Percentiles rank a stretch among this genome's conserved stretches.
These are phyloP conservation scores for Idaea straminata DNA, from an alignment of 2,888 invertebrate species.

Conservation along the genomic window DNA sequence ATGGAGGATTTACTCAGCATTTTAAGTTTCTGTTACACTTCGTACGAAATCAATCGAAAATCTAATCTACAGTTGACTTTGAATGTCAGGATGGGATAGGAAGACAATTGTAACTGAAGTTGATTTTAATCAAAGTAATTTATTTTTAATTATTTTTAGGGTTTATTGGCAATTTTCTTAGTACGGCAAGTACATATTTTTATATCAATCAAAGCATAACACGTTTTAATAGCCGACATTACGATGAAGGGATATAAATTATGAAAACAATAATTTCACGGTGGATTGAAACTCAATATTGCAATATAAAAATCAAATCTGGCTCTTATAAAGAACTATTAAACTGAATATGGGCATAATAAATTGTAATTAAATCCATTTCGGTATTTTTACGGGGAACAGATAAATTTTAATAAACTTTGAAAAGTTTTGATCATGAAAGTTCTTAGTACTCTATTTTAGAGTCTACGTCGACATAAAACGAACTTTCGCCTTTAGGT, in stretches of 20 bases:
- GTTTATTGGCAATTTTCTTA: neutral
- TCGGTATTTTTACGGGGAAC: neutral
- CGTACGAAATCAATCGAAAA: too few relatives aligned
- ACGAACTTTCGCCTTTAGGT: too few relatives aligned
- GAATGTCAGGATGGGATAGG: too few relatives aligned
- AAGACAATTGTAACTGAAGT: too few relatives aligned
- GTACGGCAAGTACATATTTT: neutral
- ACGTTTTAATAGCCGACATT: neutral
- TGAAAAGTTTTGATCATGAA: neutral
- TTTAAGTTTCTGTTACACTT: too few relatives aligned
- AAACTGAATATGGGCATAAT: neutral
- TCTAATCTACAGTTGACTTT: too few relatives aligned
- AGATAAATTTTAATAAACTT: neutral
- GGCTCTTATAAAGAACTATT: neutral
- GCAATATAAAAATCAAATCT: neutral
- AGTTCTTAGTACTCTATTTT: too few relatives aligned
- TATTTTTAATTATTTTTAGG: neutral
- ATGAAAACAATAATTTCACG: conserved; percentile 11
- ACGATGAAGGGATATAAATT: conserved; percentile 8
- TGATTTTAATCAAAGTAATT: neutral
- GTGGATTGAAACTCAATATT: conserved; percentile 2
- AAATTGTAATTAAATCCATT: neutral
- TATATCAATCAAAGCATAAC: neutral
- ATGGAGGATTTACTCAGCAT: too few relatives aligned
- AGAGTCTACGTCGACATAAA: too few relatives aligned